Evolutionary conservation across 2,113 vertebrate species (phyloP), one percentile per base, ranked within the genome.

Genomic region (Bambusicola thoracicus): DNA sequence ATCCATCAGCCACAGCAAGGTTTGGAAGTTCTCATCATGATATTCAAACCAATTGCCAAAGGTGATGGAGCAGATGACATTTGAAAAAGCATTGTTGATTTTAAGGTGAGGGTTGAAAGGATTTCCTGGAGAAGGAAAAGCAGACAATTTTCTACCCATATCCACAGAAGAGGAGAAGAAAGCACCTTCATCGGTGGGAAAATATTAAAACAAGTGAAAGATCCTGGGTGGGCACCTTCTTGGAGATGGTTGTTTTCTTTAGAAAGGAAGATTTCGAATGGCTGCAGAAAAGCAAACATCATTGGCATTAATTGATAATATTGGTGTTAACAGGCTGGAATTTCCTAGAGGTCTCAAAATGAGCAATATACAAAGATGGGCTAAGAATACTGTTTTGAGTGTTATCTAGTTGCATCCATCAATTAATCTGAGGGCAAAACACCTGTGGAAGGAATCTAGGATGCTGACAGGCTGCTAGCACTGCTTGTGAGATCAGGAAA

Each of bases 31-130:
- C 18, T 82, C 30, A 65, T 99, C 97, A 0, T 97, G 87, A 77
- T 99, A 99, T 3, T 99, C 98, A 95, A 98, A 99, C 17, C 98
- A 98, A 61, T 98, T 97, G 29, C 98, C 98, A 5, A 99, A 98
- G 65, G 95, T 36, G 76, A 99, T 29, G 3, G 97, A 98, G 46
- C 96, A 98, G 63, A 99, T 98, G 53, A 99, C 91, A 44, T 99
- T 99, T 73, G 98, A 78, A 91, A 99, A 95, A 1, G 98, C 98
- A 0, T 97, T 98, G 75, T 97, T 97, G 61, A 98, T 72, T 49
- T 97, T 96, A 13, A 93, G 21, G 10, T 97, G 97, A 44, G 97
- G 97, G 55, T 98, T n/a, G 67, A 98, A 98, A 24, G 98, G 92
- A 48, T 97, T 95, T 10, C 97, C 98, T 99, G 67, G 27, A 89